Conservation (phyloP, 2,797 vertebrate species). For the Anguilla obscura region DNA sequence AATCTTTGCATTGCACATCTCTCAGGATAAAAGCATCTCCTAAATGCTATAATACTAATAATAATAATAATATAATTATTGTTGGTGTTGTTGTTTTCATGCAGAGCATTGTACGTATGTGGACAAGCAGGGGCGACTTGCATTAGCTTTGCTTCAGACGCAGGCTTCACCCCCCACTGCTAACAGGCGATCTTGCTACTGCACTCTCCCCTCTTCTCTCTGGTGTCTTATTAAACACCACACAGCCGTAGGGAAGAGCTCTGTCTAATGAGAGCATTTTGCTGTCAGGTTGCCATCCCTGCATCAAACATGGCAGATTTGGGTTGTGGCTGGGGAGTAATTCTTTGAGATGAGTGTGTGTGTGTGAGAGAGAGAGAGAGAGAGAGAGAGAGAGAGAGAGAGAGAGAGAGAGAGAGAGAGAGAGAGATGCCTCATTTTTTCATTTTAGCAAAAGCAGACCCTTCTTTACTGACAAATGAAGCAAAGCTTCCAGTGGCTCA, state of each 20-base stretch:
- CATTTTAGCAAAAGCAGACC: not conserved
- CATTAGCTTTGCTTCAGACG: not conserved
- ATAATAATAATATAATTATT: not conserved
- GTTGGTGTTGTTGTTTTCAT: not conserved
- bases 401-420: too few relatives aligned
- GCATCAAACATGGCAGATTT: conserved; percentile 11
- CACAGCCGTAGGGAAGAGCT: not conserved
- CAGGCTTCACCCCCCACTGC: not conserved
- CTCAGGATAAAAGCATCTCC: not conserved
- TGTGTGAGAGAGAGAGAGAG: not conserved
- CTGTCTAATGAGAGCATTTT: conserved; percentile 28
- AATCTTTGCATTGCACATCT: not conserved
- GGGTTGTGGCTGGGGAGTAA: conserved; percentile 26
- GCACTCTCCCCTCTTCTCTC: not conserved
- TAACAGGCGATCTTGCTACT: not conserved
- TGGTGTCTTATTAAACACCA: conserved; percentile 8
- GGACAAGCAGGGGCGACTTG: not conserved
- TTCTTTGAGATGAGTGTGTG: not conserved
- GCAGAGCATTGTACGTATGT: not conserved
- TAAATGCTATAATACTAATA: not conserved
- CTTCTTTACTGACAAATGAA: not conserved
- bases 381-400: not conserved
- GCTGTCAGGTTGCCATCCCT: conserved; percentile 17
- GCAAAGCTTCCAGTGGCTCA: not conserved
- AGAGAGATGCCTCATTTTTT: not conserved